Conservation (phyloP, 2,797 vertebrate species). For the Crocidura indochinensis region DNA sequence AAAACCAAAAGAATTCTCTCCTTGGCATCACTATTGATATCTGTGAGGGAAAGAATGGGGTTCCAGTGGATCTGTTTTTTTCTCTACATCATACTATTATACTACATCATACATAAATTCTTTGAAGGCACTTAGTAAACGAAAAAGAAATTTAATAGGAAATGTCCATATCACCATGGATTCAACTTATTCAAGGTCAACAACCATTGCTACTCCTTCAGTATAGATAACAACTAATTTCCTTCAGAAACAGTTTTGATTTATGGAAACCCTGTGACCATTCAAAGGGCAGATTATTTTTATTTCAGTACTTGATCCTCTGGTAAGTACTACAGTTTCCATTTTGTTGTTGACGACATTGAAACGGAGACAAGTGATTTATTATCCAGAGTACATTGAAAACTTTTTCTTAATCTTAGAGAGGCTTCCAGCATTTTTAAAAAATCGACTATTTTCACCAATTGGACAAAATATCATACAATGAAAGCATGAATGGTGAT, state of each 20-base stretch:
- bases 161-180: not conserved
- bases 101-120: accelerated
- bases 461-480: slow-evolving; percentile 67
- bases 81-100: not conserved
- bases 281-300: slow-evolving; percentile 76
- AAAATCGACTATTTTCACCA: slow-evolving; percentile 76
- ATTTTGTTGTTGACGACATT: slow-evolving; percentile 70
- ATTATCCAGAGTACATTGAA: slow-evolving; percentile 75
- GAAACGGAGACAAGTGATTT: slow-evolving; percentile 77
- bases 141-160: not conserved
- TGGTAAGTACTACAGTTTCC: slow-evolving; percentile 74
- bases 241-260: slow-evolving; percentile 68
- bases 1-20: too few species aligned
- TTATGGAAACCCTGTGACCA: slow-evolving; percentile 66
- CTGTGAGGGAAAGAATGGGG: not conserved
- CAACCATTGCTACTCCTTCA: not conserved
- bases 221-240: slow-evolving; percentile 65
- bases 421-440: slow-evolving; percentile 71
- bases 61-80: not conserved
- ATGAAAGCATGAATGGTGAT: slow-evolving; percentile 63
- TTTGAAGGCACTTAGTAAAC: not conserved
- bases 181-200: slow-evolving; percentile 60
- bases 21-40: not conserved
- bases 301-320: slow-evolving; percentile 69
- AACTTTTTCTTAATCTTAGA: slow-evolving; percentile 71